These are phyloP conservation scores for Epistrophe grossulariae DNA, from an alignment of 2,888 invertebrate genomes.

Conservation along the genomic window DNA sequence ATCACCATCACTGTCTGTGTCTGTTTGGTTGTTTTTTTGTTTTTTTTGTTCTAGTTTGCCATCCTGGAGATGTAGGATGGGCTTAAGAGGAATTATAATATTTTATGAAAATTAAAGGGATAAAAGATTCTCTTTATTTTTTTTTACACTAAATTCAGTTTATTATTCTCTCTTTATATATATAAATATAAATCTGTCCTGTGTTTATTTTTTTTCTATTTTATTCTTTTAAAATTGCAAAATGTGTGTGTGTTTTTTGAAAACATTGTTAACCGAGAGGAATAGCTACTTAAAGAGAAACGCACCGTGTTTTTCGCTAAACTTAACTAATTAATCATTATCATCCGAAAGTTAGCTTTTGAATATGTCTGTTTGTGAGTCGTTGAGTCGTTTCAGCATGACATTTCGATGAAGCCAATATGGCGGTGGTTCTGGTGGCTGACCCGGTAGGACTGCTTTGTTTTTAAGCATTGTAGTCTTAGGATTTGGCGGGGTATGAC, in stretches of 20 bases:
- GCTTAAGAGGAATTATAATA: conserved; percentile 38
- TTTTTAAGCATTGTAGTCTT: conserved; percentile 86
- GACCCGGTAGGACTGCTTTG: conserved; percentile 84
- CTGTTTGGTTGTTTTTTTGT: too few relatives aligned
- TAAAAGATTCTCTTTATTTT: conserved; percentile 24
- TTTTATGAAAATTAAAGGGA: conserved; percentile 29
- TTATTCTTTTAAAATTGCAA: conserved; percentile 40
- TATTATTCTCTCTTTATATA: conserved; percentile 79
- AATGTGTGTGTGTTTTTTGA: conserved; percentile 78
- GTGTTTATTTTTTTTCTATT: conserved; percentile 53
- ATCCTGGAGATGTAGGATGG: conserved; percentile 1
- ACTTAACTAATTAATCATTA: conserved; percentile 11
- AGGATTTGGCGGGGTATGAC: conserved; percentile 79
- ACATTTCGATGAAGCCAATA: conserved; percentile 84
- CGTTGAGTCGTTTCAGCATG: conserved; percentile 84
- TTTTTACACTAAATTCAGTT: conserved; percentile 70
- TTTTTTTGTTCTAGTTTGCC: background rate
- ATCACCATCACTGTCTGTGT: conserved; percentile 11
- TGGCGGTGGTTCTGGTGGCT: conserved; percentile 83
- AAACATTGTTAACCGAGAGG: conserved; percentile 66
- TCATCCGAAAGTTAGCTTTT: conserved; percentile 84
- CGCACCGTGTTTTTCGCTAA: background rate
- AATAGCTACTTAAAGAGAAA: conserved; percentile 37
- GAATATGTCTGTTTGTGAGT: conserved; percentile 84
- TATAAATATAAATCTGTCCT: conserved; percentile 78